Evolutionary conservation across 2,888 invertebrate genomes (phyloP).

Genomic region (Drosophila helvetica): DNA sequence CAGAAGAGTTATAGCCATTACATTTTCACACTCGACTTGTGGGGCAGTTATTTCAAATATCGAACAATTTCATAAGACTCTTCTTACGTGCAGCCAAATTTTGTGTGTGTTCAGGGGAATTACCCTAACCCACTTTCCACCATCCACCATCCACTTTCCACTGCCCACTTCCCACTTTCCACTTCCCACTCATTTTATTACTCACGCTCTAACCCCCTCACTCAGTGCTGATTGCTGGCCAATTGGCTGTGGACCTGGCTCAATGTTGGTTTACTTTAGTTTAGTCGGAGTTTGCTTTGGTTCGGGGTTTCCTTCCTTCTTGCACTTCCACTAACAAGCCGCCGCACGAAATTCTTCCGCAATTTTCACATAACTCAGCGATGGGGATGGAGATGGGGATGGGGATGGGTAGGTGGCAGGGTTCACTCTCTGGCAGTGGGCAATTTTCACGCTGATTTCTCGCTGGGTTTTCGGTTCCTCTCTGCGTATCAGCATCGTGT

Average conservation of each 20-base stretch:
- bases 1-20: too few relatives aligned
- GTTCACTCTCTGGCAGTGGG: constrained; percentile 10
- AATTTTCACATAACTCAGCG: constrained; percentile 63
- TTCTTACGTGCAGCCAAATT: too few relatives aligned
- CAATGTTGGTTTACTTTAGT: constrained; percentile 67
- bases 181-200: constrained; percentile 11
- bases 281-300: constrained; percentile 40
- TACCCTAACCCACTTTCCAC: too few relatives aligned
- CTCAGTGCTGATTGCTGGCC: constrained; percentile 27
- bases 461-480: constrained; percentile 7
- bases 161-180: background rate
- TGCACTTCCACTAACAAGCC: constrained; percentile 39
- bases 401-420: background rate
- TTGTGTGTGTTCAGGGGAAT: too few relatives aligned
- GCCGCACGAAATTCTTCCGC: constrained; percentile 50
- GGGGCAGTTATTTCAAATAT: too few relatives aligned
- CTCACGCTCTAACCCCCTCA: background rate
- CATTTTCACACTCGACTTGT: too few relatives aligned
- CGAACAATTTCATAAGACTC: too few relatives aligned
- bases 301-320: background rate
- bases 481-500: constrained; percentile 68
- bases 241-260: constrained; percentile 36
- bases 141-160: too few relatives aligned
- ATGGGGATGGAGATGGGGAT: background rate
- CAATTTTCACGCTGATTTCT: constrained; percentile 51